These are phyloP conservation scores for Euwallacea similis DNA, from an alignment of 1,140 invertebrate genomes.

Conservation along the genomic window DNA sequence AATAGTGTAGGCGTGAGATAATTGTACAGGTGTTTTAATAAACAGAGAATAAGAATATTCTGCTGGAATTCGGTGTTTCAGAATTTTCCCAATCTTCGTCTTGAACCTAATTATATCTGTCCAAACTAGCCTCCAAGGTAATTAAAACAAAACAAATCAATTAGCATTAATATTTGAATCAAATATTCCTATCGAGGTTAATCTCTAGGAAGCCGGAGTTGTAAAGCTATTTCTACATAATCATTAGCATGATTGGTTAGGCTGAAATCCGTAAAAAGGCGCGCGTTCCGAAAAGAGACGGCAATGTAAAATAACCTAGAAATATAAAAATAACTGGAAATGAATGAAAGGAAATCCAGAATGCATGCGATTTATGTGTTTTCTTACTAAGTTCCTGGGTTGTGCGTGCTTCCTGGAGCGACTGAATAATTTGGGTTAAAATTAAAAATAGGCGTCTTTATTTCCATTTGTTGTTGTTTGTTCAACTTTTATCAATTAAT, in stretches of 20 bases:
- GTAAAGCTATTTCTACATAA: conserved; percentile 3
- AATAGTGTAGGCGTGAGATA: too few relatives aligned
- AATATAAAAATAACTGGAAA: conserved; percentile 5
- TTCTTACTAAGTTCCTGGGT: not conserved
- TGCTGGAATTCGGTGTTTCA: too few relatives aligned
- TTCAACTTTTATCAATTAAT: not conserved
- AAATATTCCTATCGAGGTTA: not conserved
- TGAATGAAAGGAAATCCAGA: conserved; percentile 5
- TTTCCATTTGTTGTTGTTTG: not conserved
- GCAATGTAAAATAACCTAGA: conserved; percentile 1
- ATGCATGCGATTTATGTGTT: not conserved
- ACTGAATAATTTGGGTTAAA: not conserved
- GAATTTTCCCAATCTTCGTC: too few relatives aligned
- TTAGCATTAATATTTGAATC: too few relatives aligned
- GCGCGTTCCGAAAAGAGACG: not conserved
- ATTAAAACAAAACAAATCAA: too few relatives aligned
- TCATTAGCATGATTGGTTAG: conserved; percentile 1
- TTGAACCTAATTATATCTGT: too few relatives aligned
- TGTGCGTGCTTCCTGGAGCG: not conserved
- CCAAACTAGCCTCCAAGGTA: too few relatives aligned
- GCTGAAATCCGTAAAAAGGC: conserved; percentile 1
- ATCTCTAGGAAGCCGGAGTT: not conserved
- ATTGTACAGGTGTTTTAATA: too few relatives aligned
- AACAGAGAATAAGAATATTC: too few relatives aligned
- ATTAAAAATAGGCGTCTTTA: not conserved